Percentiles rank a stretch among this genome's conserved stretches.
phyloP scores from a whole-genome alignment of 2,113 vertebrate genomes.

The Scopus umbretta region DNA sequence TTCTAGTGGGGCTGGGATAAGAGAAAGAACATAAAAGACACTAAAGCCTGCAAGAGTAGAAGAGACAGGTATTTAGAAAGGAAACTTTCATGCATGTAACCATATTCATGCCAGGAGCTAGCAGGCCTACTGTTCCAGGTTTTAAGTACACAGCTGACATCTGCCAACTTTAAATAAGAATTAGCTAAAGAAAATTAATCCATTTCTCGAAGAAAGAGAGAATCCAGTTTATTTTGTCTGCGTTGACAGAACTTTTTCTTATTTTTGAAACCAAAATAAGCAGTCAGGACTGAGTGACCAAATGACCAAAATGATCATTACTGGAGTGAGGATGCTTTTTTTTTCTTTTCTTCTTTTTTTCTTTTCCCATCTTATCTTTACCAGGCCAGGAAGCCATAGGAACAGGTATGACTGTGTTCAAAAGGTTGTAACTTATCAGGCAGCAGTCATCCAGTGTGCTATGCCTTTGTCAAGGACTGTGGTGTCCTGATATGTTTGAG shows the following conservation, averaged over 20 bases:
- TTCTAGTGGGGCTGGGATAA: not conserved
- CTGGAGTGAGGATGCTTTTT: not conserved
- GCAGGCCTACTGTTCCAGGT: not conserved
- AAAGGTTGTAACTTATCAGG: not conserved
- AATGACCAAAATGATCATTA: not conserved
- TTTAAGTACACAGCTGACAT: not conserved
- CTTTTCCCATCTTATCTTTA: not conserved
- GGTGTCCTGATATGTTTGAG: not conserved
- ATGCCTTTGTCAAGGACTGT: not conserved
- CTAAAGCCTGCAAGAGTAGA: not conserved
- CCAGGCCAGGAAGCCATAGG: not conserved
- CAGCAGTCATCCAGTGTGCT: not conserved
- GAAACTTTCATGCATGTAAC: not conserved
- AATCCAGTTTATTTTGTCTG: not conserved
- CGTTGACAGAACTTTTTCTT: not conserved
- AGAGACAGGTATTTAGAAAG: not conserved
- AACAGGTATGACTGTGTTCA: not conserved
- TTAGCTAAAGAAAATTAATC: not conserved
- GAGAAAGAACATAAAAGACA: not conserved
- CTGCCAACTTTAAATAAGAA: not conserved
- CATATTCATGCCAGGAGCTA: not conserved
- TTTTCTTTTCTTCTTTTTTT: rapidly evolving
- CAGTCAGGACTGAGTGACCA: not conserved
- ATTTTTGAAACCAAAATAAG: not conserved
- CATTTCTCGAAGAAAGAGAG: not conserved